A percentile compares a stretch with the other conserved stretches of the same genome.
Evolutionary conservation across 1,140 invertebrate species (phyloP).

Genomic region (Chelonus insularis): DNA sequence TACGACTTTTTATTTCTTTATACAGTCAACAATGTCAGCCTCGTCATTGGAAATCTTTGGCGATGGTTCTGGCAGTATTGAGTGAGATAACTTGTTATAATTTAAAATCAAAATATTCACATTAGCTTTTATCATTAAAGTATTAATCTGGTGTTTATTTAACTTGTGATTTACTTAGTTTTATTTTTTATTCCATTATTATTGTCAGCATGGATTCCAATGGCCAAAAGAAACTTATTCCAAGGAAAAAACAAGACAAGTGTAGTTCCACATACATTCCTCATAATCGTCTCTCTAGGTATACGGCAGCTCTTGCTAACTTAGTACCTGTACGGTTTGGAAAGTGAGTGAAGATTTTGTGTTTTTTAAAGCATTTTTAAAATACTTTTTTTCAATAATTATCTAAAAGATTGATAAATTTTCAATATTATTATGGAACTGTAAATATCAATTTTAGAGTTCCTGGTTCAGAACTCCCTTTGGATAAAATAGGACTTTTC

Average conservation of each 20-base stretch:
- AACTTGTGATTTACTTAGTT: background rate
- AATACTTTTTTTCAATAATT: background rate
- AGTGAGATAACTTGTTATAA: no score
- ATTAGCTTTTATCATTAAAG: background rate
- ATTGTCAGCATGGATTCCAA: conserved; percentile 25
- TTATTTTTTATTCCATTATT: background rate
- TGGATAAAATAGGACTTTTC: conserved; percentile 39
- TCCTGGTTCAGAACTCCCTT: conserved; percentile 37
- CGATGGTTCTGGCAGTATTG: background rate
- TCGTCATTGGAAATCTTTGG: background rate
- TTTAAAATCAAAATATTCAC: no score
- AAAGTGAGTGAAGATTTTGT: conserved; percentile 22
- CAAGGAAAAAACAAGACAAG: conserved; percentile 26
- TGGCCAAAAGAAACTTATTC: conserved; percentile 22
- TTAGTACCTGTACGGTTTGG: conserved; percentile 34
- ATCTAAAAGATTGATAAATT: no score
- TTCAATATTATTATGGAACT: no score
- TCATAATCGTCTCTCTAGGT: conserved; percentile 38
- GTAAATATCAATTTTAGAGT: conserved; percentile 21
- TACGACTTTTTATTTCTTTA: background rate
- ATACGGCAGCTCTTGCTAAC: conserved; percentile 35
- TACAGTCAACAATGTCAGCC: background rate
- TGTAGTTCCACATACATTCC: conserved; percentile 39
- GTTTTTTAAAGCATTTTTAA: background rate
- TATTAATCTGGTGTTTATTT: background rate